These are phyloP conservation scores for Hippoglossus stenolepis DNA, from an alignment of 2,113 vertebrate genomes.

Conservation along the genomic window DNA sequence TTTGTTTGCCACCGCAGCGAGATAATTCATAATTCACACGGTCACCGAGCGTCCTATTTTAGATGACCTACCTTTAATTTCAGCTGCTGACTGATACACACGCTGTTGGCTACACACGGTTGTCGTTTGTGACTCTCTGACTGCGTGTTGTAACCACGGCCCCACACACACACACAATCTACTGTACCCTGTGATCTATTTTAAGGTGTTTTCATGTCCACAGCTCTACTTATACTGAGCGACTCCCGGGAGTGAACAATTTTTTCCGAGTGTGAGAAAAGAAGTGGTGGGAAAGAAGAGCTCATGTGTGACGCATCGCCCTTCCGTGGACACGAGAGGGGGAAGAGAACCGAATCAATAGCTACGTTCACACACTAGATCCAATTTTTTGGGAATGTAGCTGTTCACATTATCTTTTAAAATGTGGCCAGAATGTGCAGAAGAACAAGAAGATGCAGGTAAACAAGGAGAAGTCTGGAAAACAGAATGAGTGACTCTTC, in stretches of 20 bases:
- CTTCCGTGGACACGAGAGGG: neutral
- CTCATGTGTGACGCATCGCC: conserved; percentile 4
- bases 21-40: conserved; percentile 48
- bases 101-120: neutral
- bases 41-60: conserved; percentile 26
- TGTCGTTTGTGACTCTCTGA: too few relatives aligned
- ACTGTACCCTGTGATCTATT: conserved; percentile 7
- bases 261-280: neutral
- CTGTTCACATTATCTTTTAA: too few relatives aligned
- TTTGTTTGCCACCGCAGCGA: conserved; percentile 24
- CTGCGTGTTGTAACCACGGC: too few relatives aligned
- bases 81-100: conserved; percentile 8
- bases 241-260: conserved; percentile 14
- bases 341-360: conserved; percentile 5
- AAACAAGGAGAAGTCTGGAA: too few relatives aligned
- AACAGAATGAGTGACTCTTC: too few relatives aligned
- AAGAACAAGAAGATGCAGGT: too few relatives aligned
- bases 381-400: too few relatives aligned
- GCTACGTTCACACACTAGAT: too few relatives aligned
- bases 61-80: conserved; percentile 30
- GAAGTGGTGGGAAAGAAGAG: neutral
- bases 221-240: neutral
- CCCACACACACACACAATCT: neutral
- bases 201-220: conserved; percentile 20
- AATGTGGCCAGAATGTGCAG: too few relatives aligned